Conservation (phyloP, 37 sponge, comb jelly and placozoan species). For the Cladorhizidae sp. region DNA sequence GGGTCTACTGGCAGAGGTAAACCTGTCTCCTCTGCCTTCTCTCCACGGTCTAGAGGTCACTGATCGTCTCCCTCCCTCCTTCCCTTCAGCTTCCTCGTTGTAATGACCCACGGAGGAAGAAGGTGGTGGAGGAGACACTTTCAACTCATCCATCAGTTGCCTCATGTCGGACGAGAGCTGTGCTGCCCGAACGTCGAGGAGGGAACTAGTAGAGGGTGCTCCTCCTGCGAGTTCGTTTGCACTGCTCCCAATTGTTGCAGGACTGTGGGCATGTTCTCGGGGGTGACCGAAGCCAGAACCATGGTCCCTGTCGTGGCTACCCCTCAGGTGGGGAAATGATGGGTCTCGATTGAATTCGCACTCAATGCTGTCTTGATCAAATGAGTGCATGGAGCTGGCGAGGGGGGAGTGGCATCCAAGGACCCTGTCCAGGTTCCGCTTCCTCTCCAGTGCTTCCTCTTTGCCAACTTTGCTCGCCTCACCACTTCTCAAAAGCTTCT, state of each 20-base stretch:
- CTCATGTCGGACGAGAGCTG: slow-evolving; percentile 14
- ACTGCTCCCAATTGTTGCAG: too few relatives aligned
- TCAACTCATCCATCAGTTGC: slow-evolving; percentile 26
- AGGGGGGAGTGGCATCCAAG: too few relatives aligned
- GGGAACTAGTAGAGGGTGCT: background rate
- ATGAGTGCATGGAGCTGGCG: too few relatives aligned
- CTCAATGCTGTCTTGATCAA: slow-evolving; percentile 4
- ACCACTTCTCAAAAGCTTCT: slow-evolving; percentile 24
- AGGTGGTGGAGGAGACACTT: background rate
- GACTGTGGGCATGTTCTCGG: too few relatives aligned
- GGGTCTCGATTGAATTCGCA: background rate
- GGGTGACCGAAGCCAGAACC: too few relatives aligned
- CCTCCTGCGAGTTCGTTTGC: background rate
- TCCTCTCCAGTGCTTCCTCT: background rate
- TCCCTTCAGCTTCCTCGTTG: background rate
- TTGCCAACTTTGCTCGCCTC: background rate
- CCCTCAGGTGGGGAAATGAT: too few relatives aligned
- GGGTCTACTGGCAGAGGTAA: background rate
- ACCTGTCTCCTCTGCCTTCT: background rate
- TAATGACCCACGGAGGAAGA: background rate
- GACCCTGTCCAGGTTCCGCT: background rate
- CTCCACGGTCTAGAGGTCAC: background rate
- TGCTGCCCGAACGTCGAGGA: background rate
- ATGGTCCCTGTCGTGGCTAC: too few relatives aligned
- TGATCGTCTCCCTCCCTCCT: slow-evolving; percentile 4